Evolutionary conservation across 2,797 vertebrate species (phyloP).

Genomic region (Oryzias sinensis): DNA sequence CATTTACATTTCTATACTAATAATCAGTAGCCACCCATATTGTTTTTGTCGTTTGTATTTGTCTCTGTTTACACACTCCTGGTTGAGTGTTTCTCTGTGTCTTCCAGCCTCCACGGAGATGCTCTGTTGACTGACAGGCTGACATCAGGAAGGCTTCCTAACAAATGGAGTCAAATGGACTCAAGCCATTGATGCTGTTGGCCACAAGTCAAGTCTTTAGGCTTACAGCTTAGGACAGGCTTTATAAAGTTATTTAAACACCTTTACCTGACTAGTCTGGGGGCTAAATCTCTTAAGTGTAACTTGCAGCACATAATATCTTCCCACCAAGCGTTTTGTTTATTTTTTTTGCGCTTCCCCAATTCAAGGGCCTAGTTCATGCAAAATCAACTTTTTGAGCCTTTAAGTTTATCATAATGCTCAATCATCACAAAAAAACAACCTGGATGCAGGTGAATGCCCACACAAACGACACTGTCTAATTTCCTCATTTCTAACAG

Average conservation of each 20-base stretch:
- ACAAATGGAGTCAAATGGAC: constrained; percentile 74
- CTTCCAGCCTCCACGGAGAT: not conserved
- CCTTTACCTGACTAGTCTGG: constrained; percentile 29
- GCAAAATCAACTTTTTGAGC: too few relatives aligned
- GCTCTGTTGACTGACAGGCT: constrained; percentile 48
- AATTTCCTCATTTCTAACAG: too few relatives aligned
- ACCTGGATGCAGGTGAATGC: too few relatives aligned
- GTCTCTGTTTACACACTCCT: not conserved
- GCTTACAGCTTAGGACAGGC: constrained; percentile 54
- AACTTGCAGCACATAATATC: not conserved
- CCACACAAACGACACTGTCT: too few relatives aligned
- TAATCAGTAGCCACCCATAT: not conserved
- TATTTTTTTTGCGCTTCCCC: not conserved
- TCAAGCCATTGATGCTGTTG: constrained; percentile 62
- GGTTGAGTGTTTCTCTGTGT: not conserved
- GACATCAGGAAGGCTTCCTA: constrained; percentile 63
- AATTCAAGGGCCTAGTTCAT: too few relatives aligned
- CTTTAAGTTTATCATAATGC: too few relatives aligned
- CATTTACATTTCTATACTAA: not conserved
- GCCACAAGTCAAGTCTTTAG: constrained; percentile 50
- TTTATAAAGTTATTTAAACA: constrained; percentile 50
- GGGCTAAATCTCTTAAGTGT: constrained; percentile 45
- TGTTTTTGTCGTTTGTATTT: not conserved
- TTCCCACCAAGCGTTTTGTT: too few relatives aligned
- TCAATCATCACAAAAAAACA: too few relatives aligned